Evolutionary conservation across 1,140 invertebrate genomes (phyloP), one percentile per base, ranked within the genome.

Genomic region (Yoshiicerus persimilis): DNA sequence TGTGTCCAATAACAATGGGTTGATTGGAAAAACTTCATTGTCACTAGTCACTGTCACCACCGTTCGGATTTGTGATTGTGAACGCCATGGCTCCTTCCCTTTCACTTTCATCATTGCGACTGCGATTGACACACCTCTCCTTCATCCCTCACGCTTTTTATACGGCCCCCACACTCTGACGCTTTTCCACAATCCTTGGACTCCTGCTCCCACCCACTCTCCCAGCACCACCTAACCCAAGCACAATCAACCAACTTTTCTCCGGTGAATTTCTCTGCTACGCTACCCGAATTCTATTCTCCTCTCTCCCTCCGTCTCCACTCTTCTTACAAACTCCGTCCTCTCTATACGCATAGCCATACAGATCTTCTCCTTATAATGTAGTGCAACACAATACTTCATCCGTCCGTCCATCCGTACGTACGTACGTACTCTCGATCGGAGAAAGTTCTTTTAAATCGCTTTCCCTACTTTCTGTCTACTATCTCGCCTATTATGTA

Each of bases 51-150:
- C 87, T 89, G 86, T 87, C 88, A 89, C 80, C 86, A 80, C 41
- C 36, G 86, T 62, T 66, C 62, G 84, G 62, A 83, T 41, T 84
- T 56, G 39, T 84, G 83, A 80, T 38, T 80, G 86, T 86, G 77
- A 87, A 90, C 88, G 90, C 90, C 88, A 91, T 91, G 86, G 89
- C 89, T 90, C 88, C 87, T 89, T 90, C 89, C 90, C 90, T 90
- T 91, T 91, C 90, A 91, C 90, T 91, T 91, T 91, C 90, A 89
- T 90, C 90, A 90, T 87, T 90, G 90, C 88, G 90, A 90, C 89
- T 91, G 90, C 90, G 89, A 90, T 85, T 88, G 89, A 91, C 90
- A 89, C 89, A 89, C 89, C 89, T 90, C 86, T 87, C 87, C 56
- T 56, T 30, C 86, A 66, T 84, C 88, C 86, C 85, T 86, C 86